Evolutionary conservation across 2,797 vertebrate species (phyloP), one percentile per base, ranked within the genome.

Genomic region (Coregonus suidteri): DNA sequence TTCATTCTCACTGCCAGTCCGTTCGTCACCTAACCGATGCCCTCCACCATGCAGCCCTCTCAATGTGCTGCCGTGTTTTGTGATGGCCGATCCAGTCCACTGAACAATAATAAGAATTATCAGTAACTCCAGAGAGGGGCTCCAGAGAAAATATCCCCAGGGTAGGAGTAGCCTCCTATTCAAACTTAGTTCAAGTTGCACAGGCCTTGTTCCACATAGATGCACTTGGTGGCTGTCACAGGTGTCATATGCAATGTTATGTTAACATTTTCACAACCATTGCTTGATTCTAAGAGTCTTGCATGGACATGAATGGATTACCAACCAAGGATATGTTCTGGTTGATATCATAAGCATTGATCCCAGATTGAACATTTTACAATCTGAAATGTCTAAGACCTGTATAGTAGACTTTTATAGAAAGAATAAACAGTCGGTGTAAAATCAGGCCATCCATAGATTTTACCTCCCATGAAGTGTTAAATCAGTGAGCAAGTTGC

Each of bases 1-100:
- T 91, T 92, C 88, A 92, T 92, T 92, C 92, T 91, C 90, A 91
- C 89, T 91, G 90, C 89, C 91, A 92, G 86, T 88, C 84, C 83
- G 85, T 88, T 83, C 84, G 85, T 90, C 88, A 88, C 85, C 87
- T 84, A 82, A 82, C 76, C 77, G 81, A 84, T 88, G 86, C 86
- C 84, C 86, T 90, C 82, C 80, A 82, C 85, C 83, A 85, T 75
- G 75, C 74, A 64, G 59, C 20, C 6, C 51, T 77, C 83, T 90
- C 83, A 86, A 85, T 89, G 89, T 80, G 81, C 79, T 76, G 77
- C 82, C 80, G 85, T 87, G 87, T 90, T 88, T 85, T 87, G 86
- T 85, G 83, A 82, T 83, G 82, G 84, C 81, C 79, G 87, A 87
- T 88, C 83, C 88, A 86, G 83, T 82, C 84, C 83, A 83, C 81